Evolutionary conservation across 2,888 invertebrate species (phyloP).

Genomic region (Osmoderma eremita): DNA sequence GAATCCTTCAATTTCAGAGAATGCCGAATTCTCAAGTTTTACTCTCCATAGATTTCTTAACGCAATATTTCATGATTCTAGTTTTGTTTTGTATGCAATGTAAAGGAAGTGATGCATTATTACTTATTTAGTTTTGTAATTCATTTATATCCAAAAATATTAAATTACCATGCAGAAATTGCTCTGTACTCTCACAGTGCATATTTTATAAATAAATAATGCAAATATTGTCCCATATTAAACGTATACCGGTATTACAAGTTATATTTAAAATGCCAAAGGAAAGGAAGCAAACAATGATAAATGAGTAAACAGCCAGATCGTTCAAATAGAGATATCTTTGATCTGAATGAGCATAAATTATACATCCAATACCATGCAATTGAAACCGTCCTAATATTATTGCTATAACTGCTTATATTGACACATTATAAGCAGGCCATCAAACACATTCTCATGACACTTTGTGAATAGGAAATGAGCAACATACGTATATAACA

Average conservation of each 20-base stretch:
- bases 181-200: no score
- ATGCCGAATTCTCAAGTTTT: no score
- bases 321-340: slow-evolving; percentile 4
- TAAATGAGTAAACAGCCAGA: slow-evolving; percentile 1
- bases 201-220: no score
- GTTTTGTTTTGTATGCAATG: not conserved
- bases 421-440: slow-evolving; percentile 28
- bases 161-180: no score
- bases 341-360: slow-evolving; percentile 15
- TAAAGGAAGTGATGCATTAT: no score
- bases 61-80: no score
- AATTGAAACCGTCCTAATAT: not conserved
- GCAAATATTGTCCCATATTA: no score
- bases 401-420: not conserved
- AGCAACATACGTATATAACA: not conserved
- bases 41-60: no score
- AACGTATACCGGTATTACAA: no score
- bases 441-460: slow-evolving; percentile 1
- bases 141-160: no score
- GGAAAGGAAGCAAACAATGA: slow-evolving; percentile 15
- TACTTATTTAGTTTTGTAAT: no score
- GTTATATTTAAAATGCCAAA: slow-evolving; percentile 15
- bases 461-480: slow-evolving; percentile 21
- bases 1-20: no score
- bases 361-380: slow-evolving; percentile 18